These are phyloP conservation scores for Leptosomus discolor DNA, from an alignment of 2,113 vertebrate species.

Conservation along the genomic window DNA sequence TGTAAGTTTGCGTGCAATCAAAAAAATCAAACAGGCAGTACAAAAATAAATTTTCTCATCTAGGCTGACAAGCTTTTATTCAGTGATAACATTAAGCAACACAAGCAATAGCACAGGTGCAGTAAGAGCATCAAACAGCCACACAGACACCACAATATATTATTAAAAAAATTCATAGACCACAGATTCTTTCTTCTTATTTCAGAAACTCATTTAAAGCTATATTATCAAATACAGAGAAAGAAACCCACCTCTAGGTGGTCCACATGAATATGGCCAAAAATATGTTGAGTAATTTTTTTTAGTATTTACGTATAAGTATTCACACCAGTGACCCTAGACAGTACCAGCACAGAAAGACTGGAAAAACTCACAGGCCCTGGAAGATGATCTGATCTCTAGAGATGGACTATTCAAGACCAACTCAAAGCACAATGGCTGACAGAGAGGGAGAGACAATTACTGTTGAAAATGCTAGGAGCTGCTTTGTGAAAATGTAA, in stretches of 20 bases:
- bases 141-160: neutral
- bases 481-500: neutral
- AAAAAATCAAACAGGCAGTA: neutral
- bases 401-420: neutral
- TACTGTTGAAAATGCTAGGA: neutral
- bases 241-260: neutral
- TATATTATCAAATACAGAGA: neutral
- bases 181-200: neutral
- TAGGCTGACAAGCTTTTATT: neutral
- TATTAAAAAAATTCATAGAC: neutral
- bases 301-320: neutral
- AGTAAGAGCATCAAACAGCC: neutral
- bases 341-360: neutral
- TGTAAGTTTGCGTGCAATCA: neutral
- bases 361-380: neutral
- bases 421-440: neutral
- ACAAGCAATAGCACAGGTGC: neutral
- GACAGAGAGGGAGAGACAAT: neutral
- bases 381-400: neutral
- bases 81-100: neutral
- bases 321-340: neutral
- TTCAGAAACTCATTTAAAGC: neutral
- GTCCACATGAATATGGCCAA: neutral
- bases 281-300: rapidly evolving
- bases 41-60: neutral